Conservation (phyloP, 2,113 vertebrate genomes). For the Toxotes jaculatrix region DNA sequence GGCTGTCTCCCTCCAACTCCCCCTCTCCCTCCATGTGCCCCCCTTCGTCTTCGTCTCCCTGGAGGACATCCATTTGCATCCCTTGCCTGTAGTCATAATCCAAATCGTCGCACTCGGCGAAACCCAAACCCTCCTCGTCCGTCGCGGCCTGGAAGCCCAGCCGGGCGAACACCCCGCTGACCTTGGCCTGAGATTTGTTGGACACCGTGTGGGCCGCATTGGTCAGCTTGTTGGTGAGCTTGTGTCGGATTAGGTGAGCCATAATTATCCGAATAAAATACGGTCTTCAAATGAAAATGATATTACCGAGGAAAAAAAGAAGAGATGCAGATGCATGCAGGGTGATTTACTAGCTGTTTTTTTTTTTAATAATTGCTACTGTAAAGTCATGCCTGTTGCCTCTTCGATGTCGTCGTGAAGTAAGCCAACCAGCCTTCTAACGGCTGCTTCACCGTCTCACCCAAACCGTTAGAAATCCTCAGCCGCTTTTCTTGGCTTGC, state of each 20-base stretch:
- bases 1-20: slow-evolving; percentile 90
- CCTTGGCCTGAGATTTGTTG: slow-evolving; percentile 95
- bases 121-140: slow-evolving; percentile 93
- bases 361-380: slow-evolving; percentile 17
- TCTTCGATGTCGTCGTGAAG: slow-evolving; percentile 47
- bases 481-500: slow-evolving; percentile 63
- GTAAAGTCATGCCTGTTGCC: slow-evolving; percentile 77
- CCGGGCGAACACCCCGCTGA: slow-evolving; percentile 95
- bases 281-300: slow-evolving; percentile 30
- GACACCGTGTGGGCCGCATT: slow-evolving; percentile 93
- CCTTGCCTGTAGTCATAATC: slow-evolving; percentile 95
- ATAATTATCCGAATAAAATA: slow-evolving; percentile 74
- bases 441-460: slow-evolving; percentile 37
- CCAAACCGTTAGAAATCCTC: slow-evolving; percentile 61
- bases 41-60: slow-evolving; percentile 81
- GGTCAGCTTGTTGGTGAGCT: slow-evolving; percentile 90
- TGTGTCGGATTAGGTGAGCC: slow-evolving; percentile 95
- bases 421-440: slow-evolving; percentile 25
- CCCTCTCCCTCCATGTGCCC: slow-evolving; percentile 78
- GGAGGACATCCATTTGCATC: slow-evolving; percentile 94
- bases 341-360: slow-evolving; percentile 1
- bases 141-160: slow-evolving; percentile 97
- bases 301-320: slow-evolving; percentile 10
- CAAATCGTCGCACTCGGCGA: slow-evolving; percentile 94
- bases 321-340: slow-evolving; percentile 36